A percentile compares a stretch with the other conserved stretches of the same genome.
These are phyloP conservation scores for mouse (Mus musculus) DNA, from an alignment of 2,113 vertebrate species.

Conservation along the genomic window GRCm39 chr11:52619001-52619500, in stretches of 20 bases:
- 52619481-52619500: background rate
- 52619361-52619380: background rate
- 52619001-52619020: constrained; percentile 20
- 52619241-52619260: background rate
- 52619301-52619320: background rate
- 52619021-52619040: background rate
- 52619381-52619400: background rate
- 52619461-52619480: background rate
- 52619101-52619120: background rate
- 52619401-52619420: background rate
- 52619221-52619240: background rate
- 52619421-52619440: background rate
- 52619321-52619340: background rate
- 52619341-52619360: background rate
- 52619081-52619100: background rate
- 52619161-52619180: background rate
- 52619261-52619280: background rate
- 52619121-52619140: background rate
- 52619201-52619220: background rate
- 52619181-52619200: background rate
- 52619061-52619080: constrained; percentile 37
- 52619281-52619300: background rate
- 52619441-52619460: background rate
- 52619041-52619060: background rate
- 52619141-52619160: background rate